Percentiles rank a stretch among this genome's conserved stretches.
Conservation (phyloP, 2,888 invertebrate species). For the Plebejus argus region DNA sequence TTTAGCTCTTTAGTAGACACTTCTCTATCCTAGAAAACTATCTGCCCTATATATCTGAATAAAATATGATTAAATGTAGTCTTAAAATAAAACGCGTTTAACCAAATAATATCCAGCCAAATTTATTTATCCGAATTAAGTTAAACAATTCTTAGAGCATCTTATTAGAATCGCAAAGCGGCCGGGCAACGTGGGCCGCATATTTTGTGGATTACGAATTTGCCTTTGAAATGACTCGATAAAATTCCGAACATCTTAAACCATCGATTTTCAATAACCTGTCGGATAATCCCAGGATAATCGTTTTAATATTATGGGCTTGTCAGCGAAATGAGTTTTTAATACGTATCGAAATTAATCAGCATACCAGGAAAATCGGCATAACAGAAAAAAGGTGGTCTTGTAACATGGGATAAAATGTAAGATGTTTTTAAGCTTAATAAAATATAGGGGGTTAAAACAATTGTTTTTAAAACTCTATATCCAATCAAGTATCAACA, state of each 20-base stretch:
- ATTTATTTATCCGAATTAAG: slow-evolving; percentile 28
- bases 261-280: slow-evolving; percentile 56
- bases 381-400: neutral
- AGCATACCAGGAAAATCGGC: neutral
- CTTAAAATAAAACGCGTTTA: neutral
- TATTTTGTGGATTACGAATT: slow-evolving; percentile 66
- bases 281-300: slow-evolving; percentile 23
- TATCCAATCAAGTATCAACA: no score
- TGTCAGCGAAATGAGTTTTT: neutral
- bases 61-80: no score
- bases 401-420: no score
- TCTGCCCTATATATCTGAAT: no score
- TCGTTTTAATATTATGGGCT: slow-evolving; percentile 17
- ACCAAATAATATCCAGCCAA: neutral
- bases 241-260: slow-evolving; percentile 55
- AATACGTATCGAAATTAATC: slow-evolving; percentile 5
- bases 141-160: slow-evolving; percentile 47
- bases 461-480: no score
- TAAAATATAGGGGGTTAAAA: no score
- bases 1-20: no score
- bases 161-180: slow-evolving; percentile 61
- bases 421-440: no score
- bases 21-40: no score
- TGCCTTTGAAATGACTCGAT: slow-evolving; percentile 70
- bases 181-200: slow-evolving; percentile 56